Evolutionary conservation across 2,113 vertebrate genomes (phyloP).

Genomic region (Notechis scutatus): DNA sequence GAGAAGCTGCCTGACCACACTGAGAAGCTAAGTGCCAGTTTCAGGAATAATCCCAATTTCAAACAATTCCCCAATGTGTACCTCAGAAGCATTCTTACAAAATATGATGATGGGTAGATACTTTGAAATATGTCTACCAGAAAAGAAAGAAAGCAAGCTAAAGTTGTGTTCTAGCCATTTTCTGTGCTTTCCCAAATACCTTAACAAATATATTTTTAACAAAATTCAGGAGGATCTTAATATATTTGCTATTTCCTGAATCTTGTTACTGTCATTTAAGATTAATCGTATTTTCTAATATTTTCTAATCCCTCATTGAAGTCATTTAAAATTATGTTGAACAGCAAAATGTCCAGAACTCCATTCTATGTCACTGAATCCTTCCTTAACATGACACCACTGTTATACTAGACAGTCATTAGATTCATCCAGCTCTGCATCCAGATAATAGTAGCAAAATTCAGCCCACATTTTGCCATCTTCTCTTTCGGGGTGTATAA

Average conservation of each 20-base stretch:
- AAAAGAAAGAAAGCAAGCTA: background rate
- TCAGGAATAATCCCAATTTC: background rate
- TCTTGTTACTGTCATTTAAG: too few relatives aligned
- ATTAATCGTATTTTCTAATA: too few relatives aligned
- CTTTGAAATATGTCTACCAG: background rate
- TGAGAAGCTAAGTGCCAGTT: background rate
- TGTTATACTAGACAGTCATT: too few relatives aligned
- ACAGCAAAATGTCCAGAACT: too few relatives aligned
- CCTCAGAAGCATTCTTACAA: background rate
- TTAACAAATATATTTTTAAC: too few relatives aligned
- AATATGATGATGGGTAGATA: background rate
- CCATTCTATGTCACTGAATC: background rate
- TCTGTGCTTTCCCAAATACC: too few relatives aligned
- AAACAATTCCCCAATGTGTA: background rate
- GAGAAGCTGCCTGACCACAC: background rate
- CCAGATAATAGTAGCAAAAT: background rate
- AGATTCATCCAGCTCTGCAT: background rate
- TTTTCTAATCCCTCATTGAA: too few relatives aligned
- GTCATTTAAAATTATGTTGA: too few relatives aligned
- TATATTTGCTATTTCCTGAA: too few relatives aligned
- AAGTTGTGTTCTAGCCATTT: background rate
- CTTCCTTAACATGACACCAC: background rate
- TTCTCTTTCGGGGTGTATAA: background rate
- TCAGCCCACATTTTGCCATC: background rate
- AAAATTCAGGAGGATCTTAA: too few relatives aligned